Conservation (phyloP, 2,113 vertebrate species). For the Heterochromis multidens region DNA sequence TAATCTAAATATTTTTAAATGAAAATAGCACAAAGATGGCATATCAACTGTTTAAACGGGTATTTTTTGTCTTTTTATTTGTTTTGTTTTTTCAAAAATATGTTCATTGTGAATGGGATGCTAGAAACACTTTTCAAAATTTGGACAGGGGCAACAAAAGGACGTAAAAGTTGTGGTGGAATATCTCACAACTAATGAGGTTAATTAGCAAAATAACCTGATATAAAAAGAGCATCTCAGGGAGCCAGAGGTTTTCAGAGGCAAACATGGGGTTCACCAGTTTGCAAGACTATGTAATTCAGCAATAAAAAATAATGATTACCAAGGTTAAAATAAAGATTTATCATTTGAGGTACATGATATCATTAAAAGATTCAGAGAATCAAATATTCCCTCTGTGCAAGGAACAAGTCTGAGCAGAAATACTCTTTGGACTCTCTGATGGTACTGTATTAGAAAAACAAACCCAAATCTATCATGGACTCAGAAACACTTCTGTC, state of each 20-base stretch:
- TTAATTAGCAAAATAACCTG: background rate
- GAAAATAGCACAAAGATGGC: background rate
- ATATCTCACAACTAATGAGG: background rate
- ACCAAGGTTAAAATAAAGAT: background rate
- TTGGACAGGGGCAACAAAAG: too few relatives aligned
- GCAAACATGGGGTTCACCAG: background rate
- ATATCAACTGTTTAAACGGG: background rate
- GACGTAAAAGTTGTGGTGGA: background rate
- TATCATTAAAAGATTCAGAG: background rate
- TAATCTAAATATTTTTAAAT: background rate
- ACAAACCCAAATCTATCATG: background rate
- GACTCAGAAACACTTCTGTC: background rate
- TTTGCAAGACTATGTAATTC: background rate
- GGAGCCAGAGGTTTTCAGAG: background rate
- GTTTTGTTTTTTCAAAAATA: too few relatives aligned
- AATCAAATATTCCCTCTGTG: background rate
- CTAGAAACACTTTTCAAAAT: too few relatives aligned
- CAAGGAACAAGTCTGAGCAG: background rate
- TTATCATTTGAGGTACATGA: background rate
- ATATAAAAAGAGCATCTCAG: background rate
- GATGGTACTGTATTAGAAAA: background rate
- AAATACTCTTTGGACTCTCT: background rate
- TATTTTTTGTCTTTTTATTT: background rate
- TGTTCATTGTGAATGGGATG: too few relatives aligned
- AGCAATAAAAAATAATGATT: background rate